Conservation (phyloP, 2,797 vertebrate species). For the Monodelphis domestica region DNA sequence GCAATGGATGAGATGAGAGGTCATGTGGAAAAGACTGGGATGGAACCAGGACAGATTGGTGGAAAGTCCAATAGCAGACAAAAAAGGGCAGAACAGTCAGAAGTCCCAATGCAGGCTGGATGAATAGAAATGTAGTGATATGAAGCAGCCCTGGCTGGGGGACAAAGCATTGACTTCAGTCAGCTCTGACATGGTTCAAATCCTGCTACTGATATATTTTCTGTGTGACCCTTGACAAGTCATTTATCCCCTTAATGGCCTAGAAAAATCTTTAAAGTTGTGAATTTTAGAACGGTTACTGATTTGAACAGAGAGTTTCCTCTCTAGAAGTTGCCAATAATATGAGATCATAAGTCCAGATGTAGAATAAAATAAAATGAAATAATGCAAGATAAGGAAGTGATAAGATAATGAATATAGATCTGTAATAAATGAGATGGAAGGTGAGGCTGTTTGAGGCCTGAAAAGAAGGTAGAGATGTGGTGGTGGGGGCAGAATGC, state of each 20-base stretch:
- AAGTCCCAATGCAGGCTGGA: background rate
- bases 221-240: background rate
- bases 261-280: background rate
- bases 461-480: background rate
- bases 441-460: background rate
- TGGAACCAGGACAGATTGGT: background rate
- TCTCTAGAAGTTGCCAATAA: background rate
- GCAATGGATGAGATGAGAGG: background rate
- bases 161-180: background rate
- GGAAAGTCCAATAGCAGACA: background rate
- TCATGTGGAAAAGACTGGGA: background rate
- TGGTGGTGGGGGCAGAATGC: background rate
- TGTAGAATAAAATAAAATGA: background rate
- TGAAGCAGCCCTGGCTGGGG: background rate
- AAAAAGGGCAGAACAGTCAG: background rate
- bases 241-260: background rate
- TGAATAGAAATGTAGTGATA: background rate
- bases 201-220: background rate
- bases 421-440: background rate
- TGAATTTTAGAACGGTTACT: background rate
- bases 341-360: background rate
- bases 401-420: background rate
- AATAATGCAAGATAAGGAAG: background rate
- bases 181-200: background rate
- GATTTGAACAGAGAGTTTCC: background rate